These are phyloP conservation scores for Syrmaticus mikado DNA, from an alignment of 2,113 vertebrate species.

Conservation along the genomic window DNA sequence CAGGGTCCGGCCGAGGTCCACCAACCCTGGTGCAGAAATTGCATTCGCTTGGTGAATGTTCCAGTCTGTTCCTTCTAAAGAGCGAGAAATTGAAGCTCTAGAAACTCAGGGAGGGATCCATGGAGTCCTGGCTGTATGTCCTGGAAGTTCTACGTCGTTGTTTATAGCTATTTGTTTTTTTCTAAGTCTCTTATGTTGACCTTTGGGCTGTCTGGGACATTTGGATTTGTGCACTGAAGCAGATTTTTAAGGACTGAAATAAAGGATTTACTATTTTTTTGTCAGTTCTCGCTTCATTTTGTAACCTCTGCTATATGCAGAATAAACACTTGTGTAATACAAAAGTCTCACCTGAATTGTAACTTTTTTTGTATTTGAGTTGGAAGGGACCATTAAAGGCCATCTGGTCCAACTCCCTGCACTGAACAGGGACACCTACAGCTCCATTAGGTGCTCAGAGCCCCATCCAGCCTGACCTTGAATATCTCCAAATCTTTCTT, in stretches of 20 bases:
- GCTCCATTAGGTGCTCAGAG: too few species aligned
- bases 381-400: too few species aligned
- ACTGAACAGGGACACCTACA: too few species aligned
- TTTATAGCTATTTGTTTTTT: neutral
- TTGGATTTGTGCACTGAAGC: neutral
- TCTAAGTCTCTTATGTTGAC: neutral
- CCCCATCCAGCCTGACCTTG: too few species aligned
- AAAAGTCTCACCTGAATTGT: neutral
- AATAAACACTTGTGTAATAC: neutral
- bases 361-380: neutral
- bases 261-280: neutral
- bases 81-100: neutral
- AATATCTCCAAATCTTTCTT: too few species aligned
- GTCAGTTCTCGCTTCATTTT: neutral
- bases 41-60: neutral
- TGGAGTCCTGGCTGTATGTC: neutral
- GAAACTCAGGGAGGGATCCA: neutral
- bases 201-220: neutral
- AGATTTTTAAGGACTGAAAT: neutral
- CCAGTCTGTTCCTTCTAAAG: neutral
- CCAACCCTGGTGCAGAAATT: rapidly evolving
- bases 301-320: neutral
- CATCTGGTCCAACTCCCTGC: too few species aligned
- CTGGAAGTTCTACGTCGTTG: neutral
- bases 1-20: neutral